Base-by-base conservation (phyloP, 2,888 invertebrate genomes). In the Drosophila tanythrix region DNA sequence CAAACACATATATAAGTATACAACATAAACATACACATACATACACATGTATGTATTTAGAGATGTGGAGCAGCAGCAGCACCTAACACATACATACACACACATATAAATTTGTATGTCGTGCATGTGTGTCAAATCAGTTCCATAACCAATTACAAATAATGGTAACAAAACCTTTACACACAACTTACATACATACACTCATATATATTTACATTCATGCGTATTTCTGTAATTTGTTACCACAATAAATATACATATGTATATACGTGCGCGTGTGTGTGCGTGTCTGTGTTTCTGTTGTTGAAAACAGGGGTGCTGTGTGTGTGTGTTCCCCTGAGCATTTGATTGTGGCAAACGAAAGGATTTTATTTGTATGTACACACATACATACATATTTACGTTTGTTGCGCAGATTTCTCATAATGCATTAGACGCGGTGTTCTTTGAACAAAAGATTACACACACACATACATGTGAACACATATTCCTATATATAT, bases 141-240 rank as follows among this genome's bases (percentile, higher is more conserved):
- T 38, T n/a, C 27, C 53, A 55, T 46, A 64, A 55, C 70, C 59
- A 60, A 70, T 70, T 70, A 70, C 59, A 70, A 69, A 59, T 67
- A 59, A 70, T 69, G 69, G 50, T 66, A 67, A 70, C 67, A 67
- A 56, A 55, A 51, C 21, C 25, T 29, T 35, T 65, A 50, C 50
- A 68, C 25, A 50, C 65, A 56, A 33, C 11, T 3, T 21, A 36
- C 55, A 60, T 36, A 66, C 60, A 57, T 35, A 52, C 31, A 56
- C 31, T 50, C 33, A 29, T 21, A 65, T 35, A 52, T 35, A 66
- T 38, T 51, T 35, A 73, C 31, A 46, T 67, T 25, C 29, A 43
- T 68, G 68, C 61, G 55, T 69, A 57, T 59, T 31, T 38, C 38
- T 48, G 46, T 55, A 58, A 63, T 57, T 61, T 62, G 52, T 62